A percentile compares a stretch with the other conserved stretches of the same genome.
phyloP scores from a whole-genome alignment of 2,888 invertebrate species.

The Brachylomia viminalis region DNA sequence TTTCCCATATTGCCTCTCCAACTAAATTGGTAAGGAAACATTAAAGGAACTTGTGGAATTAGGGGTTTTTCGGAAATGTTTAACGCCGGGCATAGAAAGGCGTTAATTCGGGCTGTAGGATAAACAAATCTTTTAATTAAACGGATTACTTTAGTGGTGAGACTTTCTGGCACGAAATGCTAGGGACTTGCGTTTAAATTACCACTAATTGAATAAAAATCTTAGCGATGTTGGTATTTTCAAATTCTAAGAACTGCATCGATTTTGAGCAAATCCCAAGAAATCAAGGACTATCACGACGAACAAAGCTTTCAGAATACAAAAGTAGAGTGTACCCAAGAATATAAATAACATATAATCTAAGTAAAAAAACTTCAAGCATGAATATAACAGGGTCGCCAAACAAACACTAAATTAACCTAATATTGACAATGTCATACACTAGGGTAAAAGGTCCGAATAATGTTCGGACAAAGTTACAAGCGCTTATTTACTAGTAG shows the following conservation, averaged over 20 bases:
- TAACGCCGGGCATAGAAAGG: conserved; percentile 2
- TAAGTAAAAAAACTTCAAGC: neutral
- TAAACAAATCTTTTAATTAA: conserved; percentile 30
- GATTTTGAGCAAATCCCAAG: neutral
- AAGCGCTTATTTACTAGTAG: conserved; percentile 32
- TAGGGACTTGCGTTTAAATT: neutral
- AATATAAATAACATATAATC: conserved; percentile 1
- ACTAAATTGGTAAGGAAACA: conserved; percentile 26
- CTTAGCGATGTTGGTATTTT: neutral
- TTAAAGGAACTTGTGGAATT: conserved; percentile 55
- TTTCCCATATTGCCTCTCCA: conserved; percentile 33
- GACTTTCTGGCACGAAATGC: neutral
- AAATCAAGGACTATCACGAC: neutral
- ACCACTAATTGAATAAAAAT: neutral
- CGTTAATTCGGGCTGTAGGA: conserved; percentile 12
- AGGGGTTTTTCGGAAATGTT: conserved; percentile 28
- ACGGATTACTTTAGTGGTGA: conserved; percentile 3
- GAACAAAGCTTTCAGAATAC: neutral
- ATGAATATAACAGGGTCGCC: neutral
- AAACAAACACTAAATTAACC: conserved; percentile 32
- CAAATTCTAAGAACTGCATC: neutral
- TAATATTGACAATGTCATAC: conserved; percentile 27
- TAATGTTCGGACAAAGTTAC: conserved; percentile 41
- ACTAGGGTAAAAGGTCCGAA: conserved; percentile 28
- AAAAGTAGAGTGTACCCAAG: neutral